Base-by-base conservation (phyloP, 2,888 invertebrate species). In the Patella caerulea region DNA sequence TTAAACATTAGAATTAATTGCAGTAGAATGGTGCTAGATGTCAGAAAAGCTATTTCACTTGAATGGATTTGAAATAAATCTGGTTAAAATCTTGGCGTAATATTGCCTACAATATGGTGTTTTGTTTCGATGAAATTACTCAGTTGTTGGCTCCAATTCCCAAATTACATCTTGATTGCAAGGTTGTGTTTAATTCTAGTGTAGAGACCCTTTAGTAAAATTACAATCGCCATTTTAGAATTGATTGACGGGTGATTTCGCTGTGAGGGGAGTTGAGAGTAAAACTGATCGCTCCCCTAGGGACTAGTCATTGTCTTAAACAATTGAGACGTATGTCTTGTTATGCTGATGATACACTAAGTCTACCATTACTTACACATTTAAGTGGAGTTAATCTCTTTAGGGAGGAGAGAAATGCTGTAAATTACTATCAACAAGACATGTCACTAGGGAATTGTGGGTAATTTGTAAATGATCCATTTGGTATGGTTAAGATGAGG, bases 101-200 rank as follows among this genome's bases (percentile, higher is more conserved):
- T 45, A 45, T 45, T 45, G 45, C 45, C 45, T 45, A 45, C 45
- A 45, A 45, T 65, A 11, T 65, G 65, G 11, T 19, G 65, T 24
- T 65, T 65, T 65, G 65, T 65, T 65, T 65, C 65, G 11, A 65
- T 14, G 12, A 24, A 65, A 65, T 65, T 65, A 65, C 65, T 65
- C 19, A 24, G 65, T 65, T 65, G 65, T 65, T 65, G 65, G 24
- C 19, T 24, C 17, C 19, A 65, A 65, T 65, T 65, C 65, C 65
- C 65, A 65, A 65, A 65, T 65, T 65, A 65, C 65, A 19, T 24
- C 24, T 65, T 65, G 65, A 65, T 24, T 24, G 65, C 65, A 19
- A 65, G 65, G 24, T 65, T 65, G 65, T 24, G 65, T 65, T 65
- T 65, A 65, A 65, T 65, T 65, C 24, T 65, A 65, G 65, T 65